Evolutionary conservation across 2,113 vertebrate species (phyloP), one percentile per base, ranked within the genome.

Genomic region (Tringa solitaria): DNA sequence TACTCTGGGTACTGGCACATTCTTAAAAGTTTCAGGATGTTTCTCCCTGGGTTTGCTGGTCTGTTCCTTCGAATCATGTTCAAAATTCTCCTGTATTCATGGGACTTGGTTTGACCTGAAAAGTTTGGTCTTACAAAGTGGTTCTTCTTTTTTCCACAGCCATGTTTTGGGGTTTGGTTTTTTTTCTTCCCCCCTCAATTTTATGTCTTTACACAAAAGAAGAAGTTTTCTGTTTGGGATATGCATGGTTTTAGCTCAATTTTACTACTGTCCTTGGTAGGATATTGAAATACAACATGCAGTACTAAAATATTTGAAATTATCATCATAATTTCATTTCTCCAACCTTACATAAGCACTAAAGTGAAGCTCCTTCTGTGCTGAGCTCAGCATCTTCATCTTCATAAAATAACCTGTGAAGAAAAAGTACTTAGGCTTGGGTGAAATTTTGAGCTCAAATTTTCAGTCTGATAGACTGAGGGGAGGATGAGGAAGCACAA

Each of bases 401-500:
- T 54, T 30, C 15, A 3, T 19, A 39, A 69, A 76, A 65, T 15
- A 35, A 46, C 4, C 9, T 4, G 2, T 4, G 74, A 67, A 30
- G 18, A 23, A 53, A 26, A 60, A 75, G 10, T 19, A 14, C 28
- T 57, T 33, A 2, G 32, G 39, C 41, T 76, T 73, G 89, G 65
- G 39, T 81, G 59, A 53, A 69, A 39, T 63, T 35, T 5, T 35
- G 72, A 87, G 95, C 70, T 90, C 50, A 54, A 30, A 41, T 35
- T 41, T 57, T 89, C 51, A 64, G 75, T 33, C 63, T 84, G 79
- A 45, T 18, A 14, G 48, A 37, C 70, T 27, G 78, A 48, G 54
- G 93, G 54, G 93, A 95, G 75, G 90, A n/a, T 74, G 41, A 57
- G 74, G 87, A 94, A 61, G 51, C 82, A 53, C 64, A 65, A n/a